A percentile compares a stretch with the other conserved stretches of the same genome.
Conservation (phyloP, 2,113 vertebrate genomes). For the Piliocolobus tephrosceles region DNA sequence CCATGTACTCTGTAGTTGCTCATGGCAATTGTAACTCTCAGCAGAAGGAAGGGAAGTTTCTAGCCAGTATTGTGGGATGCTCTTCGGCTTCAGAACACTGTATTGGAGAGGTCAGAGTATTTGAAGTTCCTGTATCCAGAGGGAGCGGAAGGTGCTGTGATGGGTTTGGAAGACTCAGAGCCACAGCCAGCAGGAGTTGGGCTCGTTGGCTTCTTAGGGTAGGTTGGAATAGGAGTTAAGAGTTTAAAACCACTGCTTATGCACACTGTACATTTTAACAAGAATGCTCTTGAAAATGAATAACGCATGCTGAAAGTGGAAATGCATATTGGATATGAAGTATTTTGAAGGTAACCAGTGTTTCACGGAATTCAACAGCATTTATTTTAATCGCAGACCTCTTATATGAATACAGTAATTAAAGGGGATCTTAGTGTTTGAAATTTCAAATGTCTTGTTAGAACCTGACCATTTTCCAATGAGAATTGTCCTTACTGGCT, state of each 20-base stretch:
- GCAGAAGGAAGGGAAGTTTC: neutral
- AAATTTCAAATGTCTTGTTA: neutral
- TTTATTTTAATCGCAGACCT: neutral
- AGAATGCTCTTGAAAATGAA: neutral
- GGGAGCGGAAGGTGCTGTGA: neutral
- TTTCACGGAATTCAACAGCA: neutral
- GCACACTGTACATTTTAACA: neutral
- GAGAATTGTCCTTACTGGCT: neutral
- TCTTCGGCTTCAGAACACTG: neutral
- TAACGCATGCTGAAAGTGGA: neutral
- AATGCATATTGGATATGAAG: no score
- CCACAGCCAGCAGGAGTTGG: neutral
- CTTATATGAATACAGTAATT: neutral
- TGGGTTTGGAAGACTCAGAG: no score
- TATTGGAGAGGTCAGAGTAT: neutral
- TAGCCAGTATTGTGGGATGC: neutral
- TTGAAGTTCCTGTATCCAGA: neutral
- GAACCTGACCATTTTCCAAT: neutral
- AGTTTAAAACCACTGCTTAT: neutral
- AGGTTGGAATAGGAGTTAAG: neutral
- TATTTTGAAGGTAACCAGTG: neutral
- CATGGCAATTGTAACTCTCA: neutral
- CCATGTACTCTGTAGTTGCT: fast-evolving
- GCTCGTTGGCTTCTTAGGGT: fast-evolving
- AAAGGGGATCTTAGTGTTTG: neutral